A percentile compares a stretch with the other conserved stretches of the same genome.
phyloP scores from a whole-genome alignment of 2,113 vertebrate genomes.

The Marcusenius ussheri region DNA sequence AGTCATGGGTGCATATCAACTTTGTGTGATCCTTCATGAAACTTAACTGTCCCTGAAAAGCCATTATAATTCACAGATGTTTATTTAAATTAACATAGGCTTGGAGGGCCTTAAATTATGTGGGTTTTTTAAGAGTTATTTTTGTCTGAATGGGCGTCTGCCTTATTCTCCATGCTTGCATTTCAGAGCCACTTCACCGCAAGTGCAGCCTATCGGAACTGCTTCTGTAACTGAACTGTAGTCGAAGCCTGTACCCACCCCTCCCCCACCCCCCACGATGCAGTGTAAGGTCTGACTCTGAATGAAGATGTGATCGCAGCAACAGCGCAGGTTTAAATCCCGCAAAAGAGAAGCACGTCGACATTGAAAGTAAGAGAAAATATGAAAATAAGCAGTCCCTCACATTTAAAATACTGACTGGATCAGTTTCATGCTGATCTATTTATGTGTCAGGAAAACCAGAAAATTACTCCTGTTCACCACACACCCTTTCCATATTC shows the following conservation, averaged over 20 bases:
- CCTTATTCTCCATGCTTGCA: not conserved
- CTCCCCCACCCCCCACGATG: not conserved
- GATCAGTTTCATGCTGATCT: not conserved
- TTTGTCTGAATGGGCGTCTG: not conserved
- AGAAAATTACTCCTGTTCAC: not conserved
- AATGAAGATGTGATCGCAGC: not conserved
- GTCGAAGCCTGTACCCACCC: not conserved
- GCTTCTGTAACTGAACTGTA: not conserved
- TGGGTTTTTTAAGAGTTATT: not conserved
- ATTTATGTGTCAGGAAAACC: not conserved
- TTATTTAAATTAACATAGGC: not conserved
- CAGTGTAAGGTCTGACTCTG: not conserved
- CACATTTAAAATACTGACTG: not conserved
- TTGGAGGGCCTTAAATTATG: not conserved
- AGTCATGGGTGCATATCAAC: not conserved
- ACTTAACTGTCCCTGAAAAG: constrained; percentile 22
- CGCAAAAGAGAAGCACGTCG: not conserved
- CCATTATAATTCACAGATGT: not conserved
- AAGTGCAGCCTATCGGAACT: not conserved
- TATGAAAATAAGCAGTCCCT: not conserved
- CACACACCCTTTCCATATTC: not conserved
- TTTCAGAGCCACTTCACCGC: not conserved
- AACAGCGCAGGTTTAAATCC: not conserved
- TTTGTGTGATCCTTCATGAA: not conserved
- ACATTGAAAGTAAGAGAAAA: not conserved